Evolutionary conservation across 30 jellyfish, hydroid and myxozoan genomes (phyloP), one percentile per base, ranked within the genome.

Genomic region (Haliclystus octoradiatus): DNA sequence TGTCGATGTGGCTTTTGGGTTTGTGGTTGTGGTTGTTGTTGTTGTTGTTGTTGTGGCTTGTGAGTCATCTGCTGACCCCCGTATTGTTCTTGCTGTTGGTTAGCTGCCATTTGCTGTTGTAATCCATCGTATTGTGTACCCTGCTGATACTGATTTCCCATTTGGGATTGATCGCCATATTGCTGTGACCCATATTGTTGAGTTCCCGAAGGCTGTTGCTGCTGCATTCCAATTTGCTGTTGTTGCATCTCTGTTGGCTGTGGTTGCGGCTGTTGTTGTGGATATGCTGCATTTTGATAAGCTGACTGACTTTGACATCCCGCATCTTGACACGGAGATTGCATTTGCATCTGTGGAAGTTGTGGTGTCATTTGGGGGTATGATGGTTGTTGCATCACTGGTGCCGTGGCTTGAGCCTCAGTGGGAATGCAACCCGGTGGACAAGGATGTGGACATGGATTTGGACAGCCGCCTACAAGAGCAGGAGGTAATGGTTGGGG

Each of bases 391-490:
- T 66, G 71, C 31, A n/a, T n/a, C n/a, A n/a, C n/a, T 75, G 61
- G 53, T 22, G 27, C 23, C 63, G 14, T 63, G 34, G 72, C 52
- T 3, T 60, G 57, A 5, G 24, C 31, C 14, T 26, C 35, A 15
- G 15, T 26, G 24, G 82, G 46, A 23, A 47, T 32, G 15, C 84
- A 72, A 19, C 93, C 93, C 22, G 95, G 93, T 28, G 93, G 93
- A 35, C 95, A 77, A 27, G 79, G 93, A 57, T 50, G 64, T 5
- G 74, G 30, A 78, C 96, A 85, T 5, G 96, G 94, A 46, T 51
- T 79, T 0, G 96, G 94, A 76, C 96, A 85, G 15, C 50, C 82
- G 33, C 65, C 75, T 66, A n/a, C n/a, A n/a, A n/a, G n/a, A n/a
- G 70, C 65, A 26, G 79, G 79, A 2, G 63, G 72, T 71, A 70